Evolutionary conservation across 2,888 invertebrate genomes (phyloP).

Genomic region (Mantis religiosa): DNA sequence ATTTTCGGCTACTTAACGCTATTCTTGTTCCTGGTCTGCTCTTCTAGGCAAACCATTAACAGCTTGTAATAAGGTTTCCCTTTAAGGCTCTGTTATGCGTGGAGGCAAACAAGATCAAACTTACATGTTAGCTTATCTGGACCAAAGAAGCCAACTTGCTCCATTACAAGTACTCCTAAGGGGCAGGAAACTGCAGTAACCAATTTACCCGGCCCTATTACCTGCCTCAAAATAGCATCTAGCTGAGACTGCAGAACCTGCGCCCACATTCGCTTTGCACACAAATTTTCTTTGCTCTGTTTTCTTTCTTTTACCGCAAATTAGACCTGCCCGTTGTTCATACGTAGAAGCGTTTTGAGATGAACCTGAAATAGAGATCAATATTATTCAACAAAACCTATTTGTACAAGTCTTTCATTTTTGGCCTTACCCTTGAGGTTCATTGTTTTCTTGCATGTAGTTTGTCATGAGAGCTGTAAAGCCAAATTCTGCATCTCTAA

Average conservation of each 20-base stretch:
- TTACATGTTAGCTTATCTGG: background rate
- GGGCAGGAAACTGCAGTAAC: background rate
- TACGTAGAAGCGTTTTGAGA: too few relatives aligned
- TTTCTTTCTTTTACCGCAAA: background rate
- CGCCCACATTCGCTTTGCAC: background rate
- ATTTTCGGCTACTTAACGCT: too few relatives aligned
- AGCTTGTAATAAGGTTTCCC: background rate
- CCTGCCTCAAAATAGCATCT: background rate
- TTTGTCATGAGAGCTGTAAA: too few relatives aligned
- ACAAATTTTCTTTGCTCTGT: background rate
- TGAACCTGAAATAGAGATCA: too few relatives aligned
- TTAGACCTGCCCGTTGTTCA: too few relatives aligned
- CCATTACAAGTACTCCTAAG: background rate
- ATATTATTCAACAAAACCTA: too few relatives aligned
- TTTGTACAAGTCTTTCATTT: too few relatives aligned
- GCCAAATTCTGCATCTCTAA: too few relatives aligned
- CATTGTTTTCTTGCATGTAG: too few relatives aligned
- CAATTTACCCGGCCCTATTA: background rate
- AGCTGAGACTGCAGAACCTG: background rate
- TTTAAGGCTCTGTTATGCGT: background rate
- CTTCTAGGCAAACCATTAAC: background rate
- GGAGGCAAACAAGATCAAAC: background rate
- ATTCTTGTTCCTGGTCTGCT: too few relatives aligned
- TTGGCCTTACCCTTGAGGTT: too few relatives aligned
- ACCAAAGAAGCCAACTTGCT: background rate